Conservation (phyloP, 2,888 invertebrate species). For the Ichneumoninae sp. region DNA sequence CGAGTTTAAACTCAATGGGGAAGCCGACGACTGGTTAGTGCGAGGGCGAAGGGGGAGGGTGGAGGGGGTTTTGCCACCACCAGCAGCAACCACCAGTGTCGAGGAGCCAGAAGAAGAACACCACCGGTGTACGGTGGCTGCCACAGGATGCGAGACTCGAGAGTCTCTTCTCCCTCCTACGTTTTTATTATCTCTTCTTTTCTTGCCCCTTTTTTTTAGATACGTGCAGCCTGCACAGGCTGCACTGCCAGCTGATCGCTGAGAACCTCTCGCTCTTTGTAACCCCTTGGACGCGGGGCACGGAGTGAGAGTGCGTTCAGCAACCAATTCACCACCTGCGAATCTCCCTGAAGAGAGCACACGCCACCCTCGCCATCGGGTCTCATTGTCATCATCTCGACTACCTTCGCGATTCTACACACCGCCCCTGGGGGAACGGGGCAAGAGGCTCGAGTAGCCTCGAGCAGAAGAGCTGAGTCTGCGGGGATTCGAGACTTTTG, state of each 20-base stretch:
- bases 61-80: neutral
- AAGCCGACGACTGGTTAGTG: conserved; percentile 1
- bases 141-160: conserved; percentile 63
- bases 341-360: conserved; percentile 34
- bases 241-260: conserved; percentile 77
- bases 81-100: conserved; percentile 21
- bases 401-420: conserved; percentile 5
- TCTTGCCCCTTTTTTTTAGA: conserved; percentile 27
- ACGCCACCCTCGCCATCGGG: conserved; percentile 62
- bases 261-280: conserved; percentile 66
- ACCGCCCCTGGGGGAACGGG: neutral
- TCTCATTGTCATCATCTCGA: conserved; percentile 56
- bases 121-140: conserved; percentile 46
- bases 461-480: neutral
- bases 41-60: neutral
- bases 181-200: conserved; percentile 54
- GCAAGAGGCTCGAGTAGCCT: neutral
- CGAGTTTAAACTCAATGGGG: conserved; percentile 11
- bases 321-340: conserved; percentile 57
- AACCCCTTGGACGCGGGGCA: conserved; percentile 75
- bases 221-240: conserved; percentile 44
- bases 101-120: conserved; percentile 35
- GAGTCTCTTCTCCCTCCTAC: conserved; percentile 45
- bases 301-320: conserved; percentile 65
- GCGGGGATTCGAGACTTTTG: conserved; percentile 4